phyloP scores from a whole-genome alignment of 2,888 invertebrate species.

The Troilus luridus region DNA sequence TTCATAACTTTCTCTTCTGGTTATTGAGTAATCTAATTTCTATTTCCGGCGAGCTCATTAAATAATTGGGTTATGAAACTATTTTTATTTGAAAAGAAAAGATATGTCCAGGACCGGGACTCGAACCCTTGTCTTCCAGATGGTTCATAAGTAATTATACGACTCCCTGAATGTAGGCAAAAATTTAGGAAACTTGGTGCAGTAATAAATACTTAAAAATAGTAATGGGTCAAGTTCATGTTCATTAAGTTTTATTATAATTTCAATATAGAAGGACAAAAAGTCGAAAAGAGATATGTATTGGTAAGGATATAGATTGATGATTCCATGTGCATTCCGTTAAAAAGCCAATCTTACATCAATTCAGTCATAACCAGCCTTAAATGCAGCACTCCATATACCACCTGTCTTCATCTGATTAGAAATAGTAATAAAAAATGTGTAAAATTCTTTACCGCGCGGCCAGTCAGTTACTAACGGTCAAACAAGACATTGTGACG shows the following conservation, averaged over 20 bases:
- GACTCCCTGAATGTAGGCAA: neutral
- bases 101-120: no score
- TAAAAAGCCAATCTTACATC: no score
- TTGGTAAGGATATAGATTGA: no score
- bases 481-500: neutral
- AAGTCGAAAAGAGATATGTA: no score
- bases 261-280: no score
- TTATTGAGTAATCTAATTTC: constrained; percentile 4
- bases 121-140: no score
- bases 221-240: neutral
- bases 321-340: no score
- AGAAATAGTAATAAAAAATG: neutral
- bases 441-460: neutral
- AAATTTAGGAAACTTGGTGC: neutral
- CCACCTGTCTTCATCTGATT: neutral
- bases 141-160: neutral
- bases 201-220: neutral
- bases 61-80: constrained; percentile 4
- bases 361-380: no score
- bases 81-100: no score
- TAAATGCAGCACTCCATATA: no score
- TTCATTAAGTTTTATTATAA: neutral
- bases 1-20: constrained; percentile 1
- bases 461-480: neutral
- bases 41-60: constrained; percentile 9